These are phyloP conservation scores for Ricordea florida DNA, from an alignment of 92 coral and sea anemone species.

Conservation along the genomic window DNA sequence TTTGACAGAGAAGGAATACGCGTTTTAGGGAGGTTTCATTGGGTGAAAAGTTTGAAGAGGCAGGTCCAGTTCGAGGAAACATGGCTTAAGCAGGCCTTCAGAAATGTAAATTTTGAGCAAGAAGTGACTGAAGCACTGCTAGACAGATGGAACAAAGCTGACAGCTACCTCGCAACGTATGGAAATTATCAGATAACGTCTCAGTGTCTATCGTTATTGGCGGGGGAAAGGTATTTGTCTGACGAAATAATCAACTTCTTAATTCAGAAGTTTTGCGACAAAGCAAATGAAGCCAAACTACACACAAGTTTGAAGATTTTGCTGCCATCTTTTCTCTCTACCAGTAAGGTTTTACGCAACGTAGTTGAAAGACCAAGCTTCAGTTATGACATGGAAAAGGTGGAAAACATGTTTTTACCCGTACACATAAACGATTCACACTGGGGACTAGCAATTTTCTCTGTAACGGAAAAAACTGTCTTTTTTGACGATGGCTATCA, in stretches of 20 bases:
- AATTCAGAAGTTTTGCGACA: constrained; percentile 28
- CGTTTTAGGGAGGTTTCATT: constrained; percentile 26
- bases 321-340: constrained; percentile 28
- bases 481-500: constrained; percentile 39
- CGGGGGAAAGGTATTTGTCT: constrained; percentile 40
- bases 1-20: constrained; percentile 28
- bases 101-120: background rate
- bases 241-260: constrained; percentile 43
- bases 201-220: constrained; percentile 28
- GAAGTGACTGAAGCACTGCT: constrained; percentile 11
- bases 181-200: constrained; percentile 25
- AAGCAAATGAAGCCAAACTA: constrained; percentile 5
- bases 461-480: background rate
- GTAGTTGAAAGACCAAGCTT: background rate
- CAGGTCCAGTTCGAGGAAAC: constrained; percentile 30
- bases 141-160: constrained; percentile 21
- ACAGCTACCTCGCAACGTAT: background rate
- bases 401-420: constrained; percentile 30
- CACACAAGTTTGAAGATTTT: background rate
- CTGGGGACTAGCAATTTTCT: constrained; percentile 45
- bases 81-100: constrained; percentile 34
- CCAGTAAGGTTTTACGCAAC: constrained; percentile 12
- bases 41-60: background rate
- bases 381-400: background rate
- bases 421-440: constrained; percentile 33